phyloP scores from a whole-genome alignment of 2,113 vertebrate species.

The Callopanchax toddi region DNA sequence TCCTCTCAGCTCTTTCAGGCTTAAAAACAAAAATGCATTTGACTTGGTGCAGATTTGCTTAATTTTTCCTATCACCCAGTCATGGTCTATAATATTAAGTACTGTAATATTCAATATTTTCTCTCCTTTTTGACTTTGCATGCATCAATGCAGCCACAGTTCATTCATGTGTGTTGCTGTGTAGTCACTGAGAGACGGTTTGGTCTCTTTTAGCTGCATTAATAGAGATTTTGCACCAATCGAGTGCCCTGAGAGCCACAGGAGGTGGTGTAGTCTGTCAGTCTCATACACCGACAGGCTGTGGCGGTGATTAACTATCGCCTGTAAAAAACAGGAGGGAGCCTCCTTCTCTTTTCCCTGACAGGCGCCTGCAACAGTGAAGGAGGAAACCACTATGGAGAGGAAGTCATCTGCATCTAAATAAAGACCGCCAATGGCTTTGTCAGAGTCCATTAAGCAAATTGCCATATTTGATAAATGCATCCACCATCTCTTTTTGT shows the following conservation, averaged over 20 bases:
- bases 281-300: conserved; percentile 43
- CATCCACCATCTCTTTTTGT: conserved; percentile 45
- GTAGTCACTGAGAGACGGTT: conserved; percentile 9
- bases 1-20: conserved; percentile 64
- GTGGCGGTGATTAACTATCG: conserved; percentile 60
- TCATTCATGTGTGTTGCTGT: conserved; percentile 15
- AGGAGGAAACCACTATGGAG: conserved; percentile 61
- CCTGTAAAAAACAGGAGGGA: conserved; percentile 40
- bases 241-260: conserved; percentile 29
- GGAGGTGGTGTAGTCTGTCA: conserved; percentile 30
- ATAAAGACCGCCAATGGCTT: conserved; percentile 77
- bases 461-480: conserved; percentile 78
- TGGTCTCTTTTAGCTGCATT: conserved; percentile 37
- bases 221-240: conserved; percentile 45
- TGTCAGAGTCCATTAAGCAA: conserved; percentile 81
- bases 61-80: conserved; percentile 56
- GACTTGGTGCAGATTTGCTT: conserved; percentile 53
- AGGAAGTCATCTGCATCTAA: conserved; percentile 80
- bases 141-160: conserved; percentile 24
- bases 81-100: conserved; percentile 39
- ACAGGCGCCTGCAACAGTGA: conserved; percentile 49
- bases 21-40: no score
- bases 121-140: conserved; percentile 20
- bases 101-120: conserved; percentile 35
- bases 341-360: conserved; percentile 37